phyloP scores from a whole-genome alignment of 2,797 vertebrate species.

The Danio albolineatus region DNA sequence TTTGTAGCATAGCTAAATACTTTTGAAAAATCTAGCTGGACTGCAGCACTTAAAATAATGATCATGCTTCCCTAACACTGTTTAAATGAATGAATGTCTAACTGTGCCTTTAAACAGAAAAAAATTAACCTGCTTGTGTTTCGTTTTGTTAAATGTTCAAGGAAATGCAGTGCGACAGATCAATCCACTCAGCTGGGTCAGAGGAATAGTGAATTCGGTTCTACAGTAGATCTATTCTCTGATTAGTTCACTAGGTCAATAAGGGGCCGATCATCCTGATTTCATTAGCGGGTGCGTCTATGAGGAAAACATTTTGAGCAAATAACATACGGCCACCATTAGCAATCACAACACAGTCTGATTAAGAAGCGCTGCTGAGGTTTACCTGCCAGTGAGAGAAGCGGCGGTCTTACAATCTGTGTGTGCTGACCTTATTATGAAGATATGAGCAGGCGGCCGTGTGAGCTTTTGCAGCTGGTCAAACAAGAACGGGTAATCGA shows the following conservation, averaged over 20 bases:
- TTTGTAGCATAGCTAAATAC: no score
- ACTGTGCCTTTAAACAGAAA: background rate
- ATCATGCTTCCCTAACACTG: background rate
- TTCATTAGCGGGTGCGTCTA: constrained; percentile 10
- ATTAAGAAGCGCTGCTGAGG: constrained; percentile 13
- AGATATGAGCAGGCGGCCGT: constrained; percentile 21
- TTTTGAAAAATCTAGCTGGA: background rate
- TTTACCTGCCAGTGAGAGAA: constrained; percentile 30
- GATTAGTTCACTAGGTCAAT: background rate
- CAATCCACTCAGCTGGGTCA: background rate
- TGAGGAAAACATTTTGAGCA: constrained; percentile 18
- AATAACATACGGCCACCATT: constrained; percentile 24
- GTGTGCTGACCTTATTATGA: constrained; percentile 28
- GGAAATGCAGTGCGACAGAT: background rate
- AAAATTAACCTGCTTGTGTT: background rate
- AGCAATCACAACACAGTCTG: constrained; percentile 40
- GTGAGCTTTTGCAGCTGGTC: constrained; percentile 47
- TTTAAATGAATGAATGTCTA: background rate
- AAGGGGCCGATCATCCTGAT: background rate
- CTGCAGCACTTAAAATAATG: background rate
- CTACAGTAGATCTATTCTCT: background rate
- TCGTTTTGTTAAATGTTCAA: background rate
- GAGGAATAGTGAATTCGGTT: constrained; percentile 11
- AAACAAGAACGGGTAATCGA: constrained; percentile 52
- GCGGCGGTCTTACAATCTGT: background rate